Percentiles rank a stretch among this genome's conserved stretches.
Conservation (phyloP, 2,888 invertebrate species). For the Sericinus montela region DNA sequence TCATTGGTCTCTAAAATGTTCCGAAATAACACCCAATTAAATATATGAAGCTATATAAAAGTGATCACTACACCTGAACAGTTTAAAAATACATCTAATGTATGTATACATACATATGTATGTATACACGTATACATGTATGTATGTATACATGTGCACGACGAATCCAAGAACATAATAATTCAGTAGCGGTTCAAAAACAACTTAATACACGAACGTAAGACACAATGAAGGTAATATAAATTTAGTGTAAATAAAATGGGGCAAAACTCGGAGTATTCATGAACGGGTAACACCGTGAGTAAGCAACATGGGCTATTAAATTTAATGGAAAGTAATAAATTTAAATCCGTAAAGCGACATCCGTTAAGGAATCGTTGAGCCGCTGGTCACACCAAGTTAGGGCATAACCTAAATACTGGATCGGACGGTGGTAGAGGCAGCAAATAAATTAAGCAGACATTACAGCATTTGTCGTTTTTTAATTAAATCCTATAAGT, state of each 20-base stretch:
- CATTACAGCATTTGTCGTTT: not conserved
- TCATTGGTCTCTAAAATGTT: too few relatives aligned
- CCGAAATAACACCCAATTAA: too few relatives aligned
- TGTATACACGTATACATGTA: too few relatives aligned
- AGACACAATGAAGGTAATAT: not conserved
- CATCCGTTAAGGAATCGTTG: conserved; percentile 37
- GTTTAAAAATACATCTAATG: too few relatives aligned
- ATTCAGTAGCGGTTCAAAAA: not conserved
- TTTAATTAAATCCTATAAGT: too few relatives aligned
- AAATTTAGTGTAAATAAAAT: conserved; percentile 6
- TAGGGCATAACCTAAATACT: conserved; percentile 60
- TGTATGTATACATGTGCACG: not conserved
- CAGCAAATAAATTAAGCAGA: conserved; percentile 25
- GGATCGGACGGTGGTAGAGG: conserved; percentile 28
- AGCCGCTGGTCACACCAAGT: conserved; percentile 25
- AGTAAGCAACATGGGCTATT: conserved; percentile 10
- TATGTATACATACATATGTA: too few relatives aligned
- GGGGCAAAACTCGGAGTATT: not conserved
- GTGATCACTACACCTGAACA: too few relatives aligned
- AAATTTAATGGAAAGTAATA: conserved; percentile 25
- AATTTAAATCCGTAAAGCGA: conserved; percentile 34
- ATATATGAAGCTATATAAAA: too few relatives aligned
- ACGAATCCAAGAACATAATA: not conserved
- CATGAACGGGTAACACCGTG: not conserved
- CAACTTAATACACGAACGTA: not conserved